phyloP scores from a whole-genome alignment of 2,113 vertebrate genomes.

The Pseudorhombus dupliciocellatus region DNA sequence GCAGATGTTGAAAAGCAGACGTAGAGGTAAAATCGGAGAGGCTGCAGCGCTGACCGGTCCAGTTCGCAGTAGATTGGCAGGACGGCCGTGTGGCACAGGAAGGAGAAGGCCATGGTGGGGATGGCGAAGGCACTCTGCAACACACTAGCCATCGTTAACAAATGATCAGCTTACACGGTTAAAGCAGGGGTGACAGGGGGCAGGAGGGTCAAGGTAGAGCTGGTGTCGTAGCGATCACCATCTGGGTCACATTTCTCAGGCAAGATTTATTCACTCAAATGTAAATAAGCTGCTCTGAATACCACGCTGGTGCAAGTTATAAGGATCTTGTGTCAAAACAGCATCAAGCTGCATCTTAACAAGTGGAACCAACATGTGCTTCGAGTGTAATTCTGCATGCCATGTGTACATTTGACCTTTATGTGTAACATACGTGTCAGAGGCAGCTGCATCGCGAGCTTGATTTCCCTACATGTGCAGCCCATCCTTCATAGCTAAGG shows the following conservation, averaged over 20 bases:
- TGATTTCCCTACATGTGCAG: slow-evolving; percentile 8
- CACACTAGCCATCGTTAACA: slow-evolving; percentile 44
- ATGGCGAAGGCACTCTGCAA: slow-evolving; percentile 92
- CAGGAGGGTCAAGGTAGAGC: slow-evolving; percentile 27
- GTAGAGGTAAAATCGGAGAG: not conserved
- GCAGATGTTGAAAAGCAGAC: not conserved
- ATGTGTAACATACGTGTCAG: slow-evolving; percentile 37
- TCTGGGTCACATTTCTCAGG: slow-evolving; percentile 8
- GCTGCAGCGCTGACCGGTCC: slow-evolving; percentile 70
- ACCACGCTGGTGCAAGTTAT: not conserved
- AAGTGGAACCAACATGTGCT: slow-evolving; percentile 17
- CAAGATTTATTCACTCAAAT: not conserved
- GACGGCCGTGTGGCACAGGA: slow-evolving; percentile 96
- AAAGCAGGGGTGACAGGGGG: slow-evolving; percentile 14
- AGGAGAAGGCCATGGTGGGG: slow-evolving; percentile 99
- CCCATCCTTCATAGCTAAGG: slow-evolving; percentile 30
- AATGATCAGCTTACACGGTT: slow-evolving; percentile 43
- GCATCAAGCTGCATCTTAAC: slow-evolving; percentile 11
- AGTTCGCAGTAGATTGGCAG: slow-evolving; percentile 97
- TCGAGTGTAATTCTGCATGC: slow-evolving; percentile 19
- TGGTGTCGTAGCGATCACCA: slow-evolving; percentile 6
- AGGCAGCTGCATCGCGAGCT: slow-evolving; percentile 27
- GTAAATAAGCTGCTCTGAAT: slow-evolving; percentile 1
- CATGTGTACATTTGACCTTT: slow-evolving; percentile 23
- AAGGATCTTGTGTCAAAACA: not conserved